Percentiles rank a stretch among this genome's conserved stretches.
Evolutionary conservation across 2,888 invertebrate genomes (phyloP).

Genomic region (Latrodectus hesperus): DNA sequence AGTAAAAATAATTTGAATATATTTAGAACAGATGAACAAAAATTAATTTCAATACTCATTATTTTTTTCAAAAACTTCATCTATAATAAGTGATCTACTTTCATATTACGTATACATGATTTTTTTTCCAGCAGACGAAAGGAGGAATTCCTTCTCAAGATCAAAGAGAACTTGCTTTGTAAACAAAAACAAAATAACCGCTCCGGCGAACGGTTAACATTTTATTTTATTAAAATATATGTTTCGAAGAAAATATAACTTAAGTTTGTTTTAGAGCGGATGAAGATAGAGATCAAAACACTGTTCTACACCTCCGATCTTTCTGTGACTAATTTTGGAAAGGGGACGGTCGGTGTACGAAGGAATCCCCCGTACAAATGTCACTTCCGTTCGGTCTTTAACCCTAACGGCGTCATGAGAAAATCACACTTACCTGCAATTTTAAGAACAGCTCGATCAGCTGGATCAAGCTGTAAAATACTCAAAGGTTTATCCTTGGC

Average conservation of each 20-base stretch:
- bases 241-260: background rate
- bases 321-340: slow-evolving; percentile 62
- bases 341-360: slow-evolving; percentile 15
- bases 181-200: background rate
- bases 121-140: background rate
- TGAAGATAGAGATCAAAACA: background rate
- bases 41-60: no score
- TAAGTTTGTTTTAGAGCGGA: background rate
- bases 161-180: background rate
- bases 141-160: background rate
- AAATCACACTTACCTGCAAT: slow-evolving; percentile 88
- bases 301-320: background rate
- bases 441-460: slow-evolving; percentile 94
- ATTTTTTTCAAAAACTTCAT: no score
- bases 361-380: slow-evolving; percentile 40
- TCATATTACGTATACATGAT: no score
- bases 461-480: slow-evolving; percentile 96
- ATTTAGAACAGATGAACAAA: no score
- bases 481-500: slow-evolving; percentile 95
- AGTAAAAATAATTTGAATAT: no score
- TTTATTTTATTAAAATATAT: background rate
- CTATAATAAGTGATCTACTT: no score
- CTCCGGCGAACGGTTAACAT: background rate
- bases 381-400: slow-evolving; percentile 52
- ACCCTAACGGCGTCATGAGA: slow-evolving; percentile 54